Percentiles rank a stretch among this genome's conserved stretches.
Conservation (phyloP, 1,140 invertebrate genomes). For the Eufriesea mexicana region DNA sequence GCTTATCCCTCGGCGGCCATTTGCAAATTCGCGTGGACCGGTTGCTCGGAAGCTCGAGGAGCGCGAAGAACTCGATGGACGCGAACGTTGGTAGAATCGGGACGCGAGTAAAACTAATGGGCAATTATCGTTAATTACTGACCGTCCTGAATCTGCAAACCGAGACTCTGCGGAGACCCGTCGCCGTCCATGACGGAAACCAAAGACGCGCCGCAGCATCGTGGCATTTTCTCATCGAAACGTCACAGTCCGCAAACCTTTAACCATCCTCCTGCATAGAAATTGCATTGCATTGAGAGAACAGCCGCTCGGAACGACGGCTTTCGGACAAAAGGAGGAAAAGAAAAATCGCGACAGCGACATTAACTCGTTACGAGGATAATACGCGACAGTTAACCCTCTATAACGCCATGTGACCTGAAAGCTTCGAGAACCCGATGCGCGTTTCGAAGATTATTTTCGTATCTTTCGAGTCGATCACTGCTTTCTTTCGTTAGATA, state of each 20-base stretch:
- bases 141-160: constrained; percentile 78
- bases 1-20: not conserved
- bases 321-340: not conserved
- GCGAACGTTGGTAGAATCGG: constrained; percentile 29
- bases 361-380: too few species aligned
- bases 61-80: not conserved
- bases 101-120: constrained; percentile 58
- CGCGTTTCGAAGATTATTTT: too few species aligned
- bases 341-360: not conserved
- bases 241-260: constrained; percentile 22
- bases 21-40: too few species aligned
- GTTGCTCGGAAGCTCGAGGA: too few species aligned
- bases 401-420: too few species aligned
- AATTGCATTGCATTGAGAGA: constrained; percentile 5
- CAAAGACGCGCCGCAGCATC: constrained; percentile 77
- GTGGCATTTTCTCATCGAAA: constrained; percentile 76
- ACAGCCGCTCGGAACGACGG: not conserved
- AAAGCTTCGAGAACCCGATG: too few species aligned
- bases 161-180: constrained; percentile 70
- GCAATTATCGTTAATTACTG: constrained; percentile 73
- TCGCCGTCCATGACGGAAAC: constrained; percentile 73
- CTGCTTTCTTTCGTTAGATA: too few species aligned
- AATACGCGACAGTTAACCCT: too few species aligned
- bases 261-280: constrained; percentile 52
- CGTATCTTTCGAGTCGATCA: too few species aligned